Percentiles rank a stretch among this genome's conserved stretches.
These are phyloP conservation scores for Cricetomys ansorgei DNA, from an alignment of 2,113 vertebrate genomes.

Conservation along the genomic window DNA sequence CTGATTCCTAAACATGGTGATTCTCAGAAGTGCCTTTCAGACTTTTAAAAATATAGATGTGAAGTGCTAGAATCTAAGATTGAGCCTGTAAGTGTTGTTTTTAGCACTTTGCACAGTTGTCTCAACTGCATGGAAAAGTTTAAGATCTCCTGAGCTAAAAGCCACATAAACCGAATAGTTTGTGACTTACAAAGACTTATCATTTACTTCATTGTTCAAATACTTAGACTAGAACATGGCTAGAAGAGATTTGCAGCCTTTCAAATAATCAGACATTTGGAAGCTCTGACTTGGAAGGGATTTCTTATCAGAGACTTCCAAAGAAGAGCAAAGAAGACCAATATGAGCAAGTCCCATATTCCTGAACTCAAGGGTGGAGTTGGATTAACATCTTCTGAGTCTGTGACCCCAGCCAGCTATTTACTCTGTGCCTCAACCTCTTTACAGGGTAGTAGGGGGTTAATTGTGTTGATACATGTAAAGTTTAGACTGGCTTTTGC, in stretches of 20 bases:
- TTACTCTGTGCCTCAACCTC: background rate
- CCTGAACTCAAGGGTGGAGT: background rate
- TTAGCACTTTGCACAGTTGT: background rate
- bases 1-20: background rate
- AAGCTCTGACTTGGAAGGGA: background rate
- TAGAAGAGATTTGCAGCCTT: constrained; percentile 27
- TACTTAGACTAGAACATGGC: constrained; percentile 26
- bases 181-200: background rate
- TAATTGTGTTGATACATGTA: background rate
- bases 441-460: background rate
- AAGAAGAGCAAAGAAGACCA: background rate
- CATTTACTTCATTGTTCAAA: constrained; percentile 35
- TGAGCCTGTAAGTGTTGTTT: background rate
- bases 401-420: background rate
- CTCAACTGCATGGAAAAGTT: background rate
- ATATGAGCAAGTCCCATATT: background rate
- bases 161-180: background rate
- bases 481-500: constrained; percentile 22
- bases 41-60: background rate
- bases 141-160: constrained; percentile 29
- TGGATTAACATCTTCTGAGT: background rate
- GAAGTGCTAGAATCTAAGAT: background rate
- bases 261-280: constrained; percentile 35
- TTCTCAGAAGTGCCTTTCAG: background rate
- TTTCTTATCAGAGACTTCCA: constrained; percentile 6